Evolutionary conservation across 30 jellyfish, hydroid and myxozoan genomes (phyloP).

Genomic region (Nemopilema nomurai): DNA sequence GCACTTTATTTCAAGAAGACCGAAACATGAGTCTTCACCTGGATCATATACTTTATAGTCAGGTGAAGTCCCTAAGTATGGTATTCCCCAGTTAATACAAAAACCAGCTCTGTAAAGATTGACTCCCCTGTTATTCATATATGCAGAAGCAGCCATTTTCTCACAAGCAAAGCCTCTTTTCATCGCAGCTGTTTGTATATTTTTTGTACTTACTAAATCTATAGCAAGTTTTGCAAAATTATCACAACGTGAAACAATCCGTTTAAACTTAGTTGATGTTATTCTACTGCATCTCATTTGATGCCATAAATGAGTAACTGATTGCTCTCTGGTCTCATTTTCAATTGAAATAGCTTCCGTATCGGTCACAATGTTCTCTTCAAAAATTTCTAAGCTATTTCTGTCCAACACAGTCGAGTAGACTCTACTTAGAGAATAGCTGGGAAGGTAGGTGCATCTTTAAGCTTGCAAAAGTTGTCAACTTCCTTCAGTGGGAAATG

Average conservation of each 20-base stretch:
- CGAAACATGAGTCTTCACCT: not conserved
- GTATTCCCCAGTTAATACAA: slow-evolving; percentile 20
- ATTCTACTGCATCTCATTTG: not conserved
- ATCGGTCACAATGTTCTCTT: not conserved
- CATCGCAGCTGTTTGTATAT: slow-evolving; percentile 29
- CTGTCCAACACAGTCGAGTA: not conserved
- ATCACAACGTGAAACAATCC: not conserved
- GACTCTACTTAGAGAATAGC: not conserved
- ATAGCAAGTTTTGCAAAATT: not conserved
- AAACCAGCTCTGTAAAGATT: slow-evolving; percentile 10
- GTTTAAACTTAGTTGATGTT: slow-evolving; percentile 4
- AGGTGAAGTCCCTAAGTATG: slow-evolving; percentile 26
- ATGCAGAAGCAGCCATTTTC: slow-evolving; percentile 8
- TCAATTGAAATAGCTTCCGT: not conserved
- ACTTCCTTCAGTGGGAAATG: not conserved
- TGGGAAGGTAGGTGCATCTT: not conserved
- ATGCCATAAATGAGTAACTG: not conserved
- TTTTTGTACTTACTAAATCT: not conserved
- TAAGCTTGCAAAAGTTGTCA: not conserved
- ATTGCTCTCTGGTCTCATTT: slow-evolving; percentile 8
- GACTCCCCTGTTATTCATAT: slow-evolving; percentile 10
- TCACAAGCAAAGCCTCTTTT: slow-evolving; percentile 1
- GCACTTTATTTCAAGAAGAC: slow-evolving; percentile 30
- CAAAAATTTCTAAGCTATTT: not conserved
- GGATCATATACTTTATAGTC: slow-evolving; percentile 8